Base-by-base conservation (phyloP, 2,888 invertebrate species). In the Cataglyphis livida region DNA sequence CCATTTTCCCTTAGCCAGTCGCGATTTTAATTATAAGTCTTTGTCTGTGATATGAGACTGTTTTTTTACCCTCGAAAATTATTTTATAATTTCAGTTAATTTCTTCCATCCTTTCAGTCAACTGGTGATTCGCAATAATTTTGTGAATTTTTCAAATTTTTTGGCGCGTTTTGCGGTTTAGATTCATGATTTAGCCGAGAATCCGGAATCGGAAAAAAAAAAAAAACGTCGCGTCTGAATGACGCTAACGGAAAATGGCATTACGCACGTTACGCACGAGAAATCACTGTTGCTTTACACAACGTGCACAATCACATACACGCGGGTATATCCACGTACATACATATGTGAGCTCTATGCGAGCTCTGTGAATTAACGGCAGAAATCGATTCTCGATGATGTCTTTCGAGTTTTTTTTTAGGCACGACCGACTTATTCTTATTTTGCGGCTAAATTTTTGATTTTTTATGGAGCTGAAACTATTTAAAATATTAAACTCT, bases 1-100 rank as follows among this genome's bases (percentile, higher is more conserved):
- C 65, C 78, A 79, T 59, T 79, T 70, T 79, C 57, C 70, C 25
- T 68, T 59, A 70, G 64, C 12, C 54, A 5, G 38, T 66, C n/a
- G 25, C 41, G 28, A 54, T 41, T 66, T 57, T 41, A 28, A 76
- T 21, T 21, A 41, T 51, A 61, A 62, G 10, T 62, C 10, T 15
- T 44, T 61, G 18, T 48, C 18, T 1, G 48, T 38, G 64, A 64
- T 38, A 44, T 25, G 25, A 4, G 12, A 25, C 2, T 35, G 4
- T 32, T 32, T 18, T 32, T 62, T 7, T 59, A n/a, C 7, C 41
- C 10, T 73, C 15, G 15, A 59, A 73, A 38, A 41, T 25, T 41
- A 59, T 28, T 38, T 38, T 21, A 21, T 21, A 57, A 10, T 10
- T 57, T 44, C 12, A 15, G 4, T 44, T 21, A 12, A 21, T 6